Evolutionary conservation across 2,888 invertebrate genomes (phyloP).

Genomic region (Yponomeuta plumbellus): DNA sequence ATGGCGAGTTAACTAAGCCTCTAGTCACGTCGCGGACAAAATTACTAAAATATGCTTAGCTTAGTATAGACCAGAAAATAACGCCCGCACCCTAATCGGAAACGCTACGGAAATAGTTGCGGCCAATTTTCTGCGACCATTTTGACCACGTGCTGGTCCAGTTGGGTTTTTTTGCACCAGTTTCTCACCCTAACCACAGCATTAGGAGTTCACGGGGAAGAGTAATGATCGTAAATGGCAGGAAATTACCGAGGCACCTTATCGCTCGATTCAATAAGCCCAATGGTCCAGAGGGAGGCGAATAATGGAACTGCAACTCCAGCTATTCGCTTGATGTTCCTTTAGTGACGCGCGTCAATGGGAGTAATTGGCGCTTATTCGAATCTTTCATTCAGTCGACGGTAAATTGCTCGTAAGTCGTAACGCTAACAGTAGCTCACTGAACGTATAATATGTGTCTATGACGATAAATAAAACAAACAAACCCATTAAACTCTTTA

Average conservation of each 20-base stretch:
- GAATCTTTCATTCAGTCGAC: slow-evolving; percentile 34
- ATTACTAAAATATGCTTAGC: neutral
- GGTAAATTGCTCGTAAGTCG: slow-evolving; percentile 9
- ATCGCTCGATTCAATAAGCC: slow-evolving; percentile 73
- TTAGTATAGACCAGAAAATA: neutral
- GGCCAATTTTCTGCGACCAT: slow-evolving; percentile 30
- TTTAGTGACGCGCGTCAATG: slow-evolving; percentile 45
- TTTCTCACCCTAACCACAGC: slow-evolving; percentile 39
- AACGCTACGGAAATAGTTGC: slow-evolving; percentile 38
- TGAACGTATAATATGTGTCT: neutral
- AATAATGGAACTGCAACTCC: slow-evolving; percentile 72
- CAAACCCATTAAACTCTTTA: slow-evolving; percentile 39
- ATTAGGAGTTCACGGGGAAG: slow-evolving; percentile 53
- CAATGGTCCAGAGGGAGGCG: slow-evolving; percentile 51
- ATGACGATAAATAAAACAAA: slow-evolving; percentile 23
- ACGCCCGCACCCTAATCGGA: slow-evolving; percentile 27
- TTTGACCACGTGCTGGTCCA: slow-evolving; percentile 33
- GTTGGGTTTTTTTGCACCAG: slow-evolving; percentile 34
- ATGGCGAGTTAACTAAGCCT: neutral
- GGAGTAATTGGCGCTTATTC: slow-evolving; percentile 60
- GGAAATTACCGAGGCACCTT: slow-evolving; percentile 72
- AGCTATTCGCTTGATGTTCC: slow-evolving; percentile 46
- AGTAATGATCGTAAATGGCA: slow-evolving; percentile 70
- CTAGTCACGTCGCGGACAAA: neutral
- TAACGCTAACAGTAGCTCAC: slow-evolving; percentile 1